phyloP scores from a whole-genome alignment of 2,888 invertebrate species.

The Tinea trinotella region DNA sequence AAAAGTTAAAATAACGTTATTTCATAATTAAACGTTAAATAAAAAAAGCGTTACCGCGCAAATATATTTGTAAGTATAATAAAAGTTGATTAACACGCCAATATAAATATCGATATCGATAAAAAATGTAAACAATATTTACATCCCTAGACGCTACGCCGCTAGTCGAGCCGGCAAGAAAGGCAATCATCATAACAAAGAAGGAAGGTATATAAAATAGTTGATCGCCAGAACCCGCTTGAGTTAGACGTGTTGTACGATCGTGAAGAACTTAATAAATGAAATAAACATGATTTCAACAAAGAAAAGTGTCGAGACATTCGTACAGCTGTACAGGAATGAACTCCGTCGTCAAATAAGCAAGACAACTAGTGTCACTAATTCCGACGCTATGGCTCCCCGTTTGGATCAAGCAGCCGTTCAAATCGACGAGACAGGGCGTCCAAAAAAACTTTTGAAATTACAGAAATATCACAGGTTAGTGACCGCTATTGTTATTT shows the following conservation, averaged over 20 bases:
- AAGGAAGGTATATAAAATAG: slow-evolving; percentile 36
- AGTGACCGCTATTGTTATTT: slow-evolving; percentile 42
- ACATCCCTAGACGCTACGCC: slow-evolving; percentile 42
- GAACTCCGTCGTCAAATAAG: slow-evolving; percentile 68
- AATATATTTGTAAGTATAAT: not conserved
- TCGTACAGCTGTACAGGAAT: slow-evolving; percentile 54
- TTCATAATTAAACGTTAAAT: too few relatives aligned
- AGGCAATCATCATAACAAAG: slow-evolving; percentile 65
- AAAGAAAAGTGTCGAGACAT: slow-evolving; percentile 50
- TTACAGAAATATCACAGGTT: slow-evolving; percentile 73
- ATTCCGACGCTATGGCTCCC: slow-evolving; percentile 72
- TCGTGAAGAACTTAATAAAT: not conserved
- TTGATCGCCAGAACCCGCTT: slow-evolving; percentile 45
- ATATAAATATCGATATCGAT: slow-evolving; percentile 37
- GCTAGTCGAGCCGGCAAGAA: slow-evolving; percentile 50
- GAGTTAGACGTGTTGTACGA: slow-evolving; percentile 34
- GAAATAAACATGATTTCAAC: slow-evolving; percentile 39
- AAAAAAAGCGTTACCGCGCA: too few relatives aligned
- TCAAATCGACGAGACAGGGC: slow-evolving; percentile 46
- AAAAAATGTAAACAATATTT: slow-evolving; percentile 56
- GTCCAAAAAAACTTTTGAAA: slow-evolving; percentile 61
- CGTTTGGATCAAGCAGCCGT: slow-evolving; percentile 52
- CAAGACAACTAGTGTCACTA: slow-evolving; percentile 73
- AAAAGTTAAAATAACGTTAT: too few relatives aligned
- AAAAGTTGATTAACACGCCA: not conserved